Base-by-base conservation (phyloP, 2,113 vertebrate species). In the Tenrec ecaudatus region DNA sequence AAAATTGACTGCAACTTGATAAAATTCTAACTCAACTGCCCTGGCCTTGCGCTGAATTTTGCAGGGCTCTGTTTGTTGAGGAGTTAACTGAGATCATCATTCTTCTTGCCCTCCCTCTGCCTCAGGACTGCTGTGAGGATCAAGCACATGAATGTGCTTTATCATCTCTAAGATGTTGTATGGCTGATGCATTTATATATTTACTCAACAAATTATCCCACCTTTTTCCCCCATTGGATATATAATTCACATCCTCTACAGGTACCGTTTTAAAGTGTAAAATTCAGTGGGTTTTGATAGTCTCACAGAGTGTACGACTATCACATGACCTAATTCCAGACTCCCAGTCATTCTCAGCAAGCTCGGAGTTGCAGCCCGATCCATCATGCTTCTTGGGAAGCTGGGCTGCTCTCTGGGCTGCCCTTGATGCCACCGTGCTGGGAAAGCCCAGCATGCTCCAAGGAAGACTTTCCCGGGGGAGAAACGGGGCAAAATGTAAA, bases 401-500 rank as follows among this genome's bases (percentile, higher is more conserved):
- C 68, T 19, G 25, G 57, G 53, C 78, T 89, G 73, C 47, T 36
- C 57, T 91, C 33, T 82, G 20, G 71, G 73, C 86, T 86, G 71
- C 53, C 36, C 47, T 58, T n/a, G 38, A 31, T 0, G 4, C 40
- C 25, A 73, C 47, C 82, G 88, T 94, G 84, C 91, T 84, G 91
- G 86, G 60, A 92, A 95, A 76, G 25, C 57, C 58, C 57, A 75
- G 36, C 15, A 33, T 58, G 43, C 66, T 75, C 17, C 66, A 77
- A 66, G 36, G 36, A 90, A 68, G 71, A 81, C 91, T 73, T 95
- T 77, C 93, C 71, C 47, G 40, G 36, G 36, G 82, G 20, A 66
- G 79, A 89, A 91, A 53, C 82, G 3, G 77, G 78, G 25, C 27
- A 40, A 82, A 89, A 38, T 20, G 68, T 68, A 86, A 93, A 89